Evolutionary conservation across 2,113 vertebrate species (phyloP).

Genomic region (Hydropotes inermis): DNA sequence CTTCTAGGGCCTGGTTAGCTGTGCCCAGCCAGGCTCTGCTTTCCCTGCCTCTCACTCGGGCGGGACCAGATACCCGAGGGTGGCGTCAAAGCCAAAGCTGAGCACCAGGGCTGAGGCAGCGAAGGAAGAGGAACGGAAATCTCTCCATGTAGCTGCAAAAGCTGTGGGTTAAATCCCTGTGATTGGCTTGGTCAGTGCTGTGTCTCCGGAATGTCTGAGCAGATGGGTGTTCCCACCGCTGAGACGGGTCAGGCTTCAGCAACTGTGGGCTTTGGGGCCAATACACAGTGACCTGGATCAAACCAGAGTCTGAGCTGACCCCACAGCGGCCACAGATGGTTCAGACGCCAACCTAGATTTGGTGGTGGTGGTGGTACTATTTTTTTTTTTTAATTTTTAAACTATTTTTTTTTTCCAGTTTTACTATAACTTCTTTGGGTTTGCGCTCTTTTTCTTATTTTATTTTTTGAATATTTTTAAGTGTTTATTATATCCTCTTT

Average conservation of each 20-base stretch:
- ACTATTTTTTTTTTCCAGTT: background rate
- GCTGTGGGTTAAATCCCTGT: background rate
- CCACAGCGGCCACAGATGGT: background rate
- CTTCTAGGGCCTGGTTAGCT: background rate
- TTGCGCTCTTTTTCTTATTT: background rate
- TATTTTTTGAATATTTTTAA: background rate
- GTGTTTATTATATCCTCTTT: background rate
- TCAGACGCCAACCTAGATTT: background rate
- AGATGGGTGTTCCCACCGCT: background rate
- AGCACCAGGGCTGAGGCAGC: background rate
- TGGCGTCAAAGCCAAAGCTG: background rate
- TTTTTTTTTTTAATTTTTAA: background rate
- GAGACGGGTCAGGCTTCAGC: background rate
- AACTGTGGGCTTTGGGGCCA: background rate
- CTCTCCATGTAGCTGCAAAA: background rate
- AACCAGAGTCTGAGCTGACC: background rate
- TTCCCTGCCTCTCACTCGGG: background rate
- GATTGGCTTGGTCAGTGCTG: background rate
- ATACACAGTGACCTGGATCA: background rate
- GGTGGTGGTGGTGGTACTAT: fast-evolving
- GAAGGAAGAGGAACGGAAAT: background rate
- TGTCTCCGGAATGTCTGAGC: background rate
- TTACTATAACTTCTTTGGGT: background rate
- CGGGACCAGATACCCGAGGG: background rate
- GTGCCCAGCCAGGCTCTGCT: background rate